Evolutionary conservation across 2,888 invertebrate genomes (phyloP), one percentile per base, ranked within the genome.

Genomic region (Teleogryllus oceanicus): DNA sequence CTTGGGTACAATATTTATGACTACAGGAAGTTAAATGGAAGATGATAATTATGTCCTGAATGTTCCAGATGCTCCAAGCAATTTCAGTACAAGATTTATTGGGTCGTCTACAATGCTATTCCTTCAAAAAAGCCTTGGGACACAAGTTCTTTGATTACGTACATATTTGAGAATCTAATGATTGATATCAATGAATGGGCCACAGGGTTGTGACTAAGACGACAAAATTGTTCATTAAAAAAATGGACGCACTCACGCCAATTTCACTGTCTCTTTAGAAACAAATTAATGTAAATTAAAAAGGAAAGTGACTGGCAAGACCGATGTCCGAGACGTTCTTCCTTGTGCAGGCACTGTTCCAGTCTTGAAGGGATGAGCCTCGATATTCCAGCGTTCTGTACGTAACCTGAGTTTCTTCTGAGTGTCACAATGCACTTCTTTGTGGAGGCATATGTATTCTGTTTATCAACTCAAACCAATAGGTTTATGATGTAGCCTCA

Each of bases 41-140:
- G 62, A 62, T 62, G 4, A 62, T 62, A 62, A 62, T 62, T 62
- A 62, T 62, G 62, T 62, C 62, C 62, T 62, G 62, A 62, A 62
- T 62, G 62, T n/a, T 62, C 62, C 62, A 62, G 62, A 62, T 62
- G 62, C 62, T n/a, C 62, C 62, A 16, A 62, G 62, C 62, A 62
- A 18, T 13, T 13, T n/a, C n/a, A n/a, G 13, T 62, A 62, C 62
- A 62, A 62, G 13, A 62, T 13, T 62, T 62, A 18, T 62, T n/a
- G 13, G 62, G 62, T 62, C 16, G n/a, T 62, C 76, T 79, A 76
- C 76, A n/a, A 21, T 79, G 24, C 37, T 50, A 37, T 50, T 75
- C 76, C 13, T 79, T 16, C 76, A 50, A 75, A 79, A 76, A 79
- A 79, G 76, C 79, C 76, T 76, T 79, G 50, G 24, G 51, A 50